phyloP scores from a whole-genome alignment of 1,140 invertebrate genomes.

The Atta texana region DNA sequence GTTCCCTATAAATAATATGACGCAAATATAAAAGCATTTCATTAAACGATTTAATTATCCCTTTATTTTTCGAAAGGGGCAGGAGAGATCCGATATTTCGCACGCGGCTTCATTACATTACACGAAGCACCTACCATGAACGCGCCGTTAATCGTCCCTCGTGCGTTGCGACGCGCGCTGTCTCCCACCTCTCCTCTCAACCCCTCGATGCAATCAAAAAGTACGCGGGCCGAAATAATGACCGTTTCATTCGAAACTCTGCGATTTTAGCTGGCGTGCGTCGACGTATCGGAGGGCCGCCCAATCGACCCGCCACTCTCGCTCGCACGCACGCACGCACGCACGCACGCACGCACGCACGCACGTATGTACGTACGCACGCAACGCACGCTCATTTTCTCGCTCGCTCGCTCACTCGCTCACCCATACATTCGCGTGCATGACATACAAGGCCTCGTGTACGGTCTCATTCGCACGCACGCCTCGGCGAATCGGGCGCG shows the following conservation, averaged over 20 bases:
- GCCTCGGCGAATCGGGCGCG: neutral
- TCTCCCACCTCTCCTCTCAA: neutral
- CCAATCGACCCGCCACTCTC: constrained; percentile 15
- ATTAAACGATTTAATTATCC: constrained; percentile 52
- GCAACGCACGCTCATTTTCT: too few species aligned
- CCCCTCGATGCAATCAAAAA: constrained; percentile 49
- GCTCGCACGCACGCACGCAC: constrained; percentile 27
- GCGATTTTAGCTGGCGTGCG: constrained; percentile 49
- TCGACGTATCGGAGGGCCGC: constrained; percentile 8
- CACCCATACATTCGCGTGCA: constrained; percentile 6
- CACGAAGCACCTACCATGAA: constrained; percentile 19
- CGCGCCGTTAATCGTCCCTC: constrained; percentile 36
- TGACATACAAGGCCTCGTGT: constrained; percentile 27
- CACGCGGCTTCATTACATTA: constrained; percentile 44
- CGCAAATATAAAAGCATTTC: constrained; percentile 30
- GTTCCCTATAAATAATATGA: neutral
- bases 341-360: neutral
- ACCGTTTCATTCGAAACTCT: neutral
- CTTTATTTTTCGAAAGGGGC: neutral
- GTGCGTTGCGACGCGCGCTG: constrained; percentile 5
- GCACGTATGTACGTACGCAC: constrained; percentile 18
- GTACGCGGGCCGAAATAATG: constrained; percentile 19
- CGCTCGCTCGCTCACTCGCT: neutral
- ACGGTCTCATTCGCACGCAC: constrained; percentile 59
- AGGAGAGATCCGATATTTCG: constrained; percentile 30